Evolutionary conservation across 2,113 vertebrate genomes (phyloP).

Genomic region (Sylvietta virens): DNA sequence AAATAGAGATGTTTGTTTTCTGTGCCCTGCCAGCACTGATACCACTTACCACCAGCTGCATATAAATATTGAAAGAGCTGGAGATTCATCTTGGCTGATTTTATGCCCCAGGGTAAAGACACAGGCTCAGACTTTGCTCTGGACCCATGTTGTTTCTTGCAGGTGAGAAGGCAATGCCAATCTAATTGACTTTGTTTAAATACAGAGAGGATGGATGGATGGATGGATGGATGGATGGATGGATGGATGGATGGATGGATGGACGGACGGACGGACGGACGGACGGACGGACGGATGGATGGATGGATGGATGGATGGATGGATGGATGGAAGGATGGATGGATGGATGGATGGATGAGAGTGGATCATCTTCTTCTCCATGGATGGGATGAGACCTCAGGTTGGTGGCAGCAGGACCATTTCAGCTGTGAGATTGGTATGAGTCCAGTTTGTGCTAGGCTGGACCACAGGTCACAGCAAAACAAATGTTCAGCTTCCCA

Average conservation of each 20-base stretch:
- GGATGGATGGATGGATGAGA: not conserved
- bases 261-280: not conserved
- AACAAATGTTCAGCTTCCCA: not conserved
- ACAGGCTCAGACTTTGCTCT: not conserved
- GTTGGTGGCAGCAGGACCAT: not conserved
- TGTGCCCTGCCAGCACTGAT: not conserved
- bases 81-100: not conserved
- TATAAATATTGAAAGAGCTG: conserved; percentile 32
- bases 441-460: not conserved
- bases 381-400: not conserved
- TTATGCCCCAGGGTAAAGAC: not conserved
- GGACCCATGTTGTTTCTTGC: not conserved
- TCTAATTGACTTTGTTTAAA: not conserved
- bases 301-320: not conserved
- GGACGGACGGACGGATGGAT: not conserved
- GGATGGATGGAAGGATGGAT: not conserved
- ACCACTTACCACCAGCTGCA: not conserved
- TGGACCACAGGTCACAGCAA: not conserved
- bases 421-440: not conserved
- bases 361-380: not conserved
- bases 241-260: not conserved
- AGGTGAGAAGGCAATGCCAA: not conserved
- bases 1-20: not conserved
- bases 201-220: not conserved
- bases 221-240: not conserved